Percentiles rank a stretch among this genome's conserved stretches.
These are phyloP conservation scores for Acanthaster planci DNA, from an alignment of 35 echinoderm and acorn worm genomes.

Conservation along the genomic window DNA sequence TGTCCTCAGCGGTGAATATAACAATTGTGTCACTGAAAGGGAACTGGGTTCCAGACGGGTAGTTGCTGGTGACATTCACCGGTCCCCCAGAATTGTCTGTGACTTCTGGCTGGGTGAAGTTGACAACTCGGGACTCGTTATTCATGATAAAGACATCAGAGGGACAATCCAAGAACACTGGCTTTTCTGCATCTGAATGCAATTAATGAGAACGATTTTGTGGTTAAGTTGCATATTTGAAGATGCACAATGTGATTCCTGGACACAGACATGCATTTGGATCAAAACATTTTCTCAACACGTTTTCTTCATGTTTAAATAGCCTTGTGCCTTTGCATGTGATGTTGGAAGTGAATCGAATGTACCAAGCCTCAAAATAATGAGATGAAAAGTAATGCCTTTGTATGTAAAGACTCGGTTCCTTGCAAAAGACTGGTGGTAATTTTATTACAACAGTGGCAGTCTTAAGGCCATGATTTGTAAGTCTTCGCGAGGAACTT, in stretches of 20 bases:
- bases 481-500: no score
- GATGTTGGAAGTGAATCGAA: neutral
- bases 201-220: neutral
- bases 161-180: slow-evolving; percentile 41
- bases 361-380: no score
- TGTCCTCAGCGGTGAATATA: slow-evolving; percentile 35
- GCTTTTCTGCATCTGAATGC: slow-evolving; percentile 51
- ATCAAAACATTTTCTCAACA: neutral
- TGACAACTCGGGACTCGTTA: slow-evolving; percentile 16
- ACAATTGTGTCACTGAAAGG: slow-evolving; percentile 53
- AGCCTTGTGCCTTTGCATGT: neutral
- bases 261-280: neutral
- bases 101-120: slow-evolving; percentile 38
- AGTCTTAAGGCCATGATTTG: no score
- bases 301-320: no score
- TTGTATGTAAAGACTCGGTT: no score
- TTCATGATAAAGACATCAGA: slow-evolving; percentile 17
- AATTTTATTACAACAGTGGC: no score
- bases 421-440: no score
- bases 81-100: slow-evolving; percentile 41
- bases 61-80: slow-evolving; percentile 16
- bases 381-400: no score
- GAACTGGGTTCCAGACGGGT: slow-evolving; percentile 26
- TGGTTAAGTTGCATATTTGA: neutral
- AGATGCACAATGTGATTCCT: neutral